These are phyloP conservation scores for Aphelenchoides bicaudatus DNA, from an alignment of 2,888 invertebrate species.

Conservation along the genomic window DNA sequence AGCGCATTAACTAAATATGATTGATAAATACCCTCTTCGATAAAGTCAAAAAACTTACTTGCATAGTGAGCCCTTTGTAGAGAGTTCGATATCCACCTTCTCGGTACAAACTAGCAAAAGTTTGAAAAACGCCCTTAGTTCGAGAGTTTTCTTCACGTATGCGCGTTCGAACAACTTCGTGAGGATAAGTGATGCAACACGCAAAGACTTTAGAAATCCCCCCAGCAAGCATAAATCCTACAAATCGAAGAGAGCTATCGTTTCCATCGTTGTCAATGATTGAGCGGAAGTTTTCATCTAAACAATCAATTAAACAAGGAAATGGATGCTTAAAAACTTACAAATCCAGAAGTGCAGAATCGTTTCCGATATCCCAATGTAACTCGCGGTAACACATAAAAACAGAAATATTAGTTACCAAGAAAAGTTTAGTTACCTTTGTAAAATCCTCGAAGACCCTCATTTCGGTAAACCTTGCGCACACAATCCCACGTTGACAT, in stretches of 20 bases:
- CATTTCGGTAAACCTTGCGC: conserved; percentile 61
- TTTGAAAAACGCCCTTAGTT: conserved; percentile 93
- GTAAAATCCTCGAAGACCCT: conserved; percentile 86
- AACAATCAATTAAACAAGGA: too few species aligned
- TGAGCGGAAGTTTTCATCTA: conserved; percentile 79
- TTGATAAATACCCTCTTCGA: too few species aligned
- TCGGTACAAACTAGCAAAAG: conserved; percentile 77
- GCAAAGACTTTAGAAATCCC: conserved; percentile 92
- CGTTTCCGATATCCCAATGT: conserved; percentile 97
- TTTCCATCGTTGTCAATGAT: conserved; percentile 29
- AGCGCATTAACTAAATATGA: too few species aligned
- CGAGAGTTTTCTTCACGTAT: conserved; percentile 90
- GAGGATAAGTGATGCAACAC: conserved; percentile 86
- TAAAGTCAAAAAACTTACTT: too few species aligned
- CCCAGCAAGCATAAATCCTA: conserved; percentile 74
- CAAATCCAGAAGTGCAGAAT: conserved; percentile 98
- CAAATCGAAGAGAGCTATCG: conserved; percentile 46
- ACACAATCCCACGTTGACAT: conserved; percentile 49
- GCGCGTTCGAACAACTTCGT: conserved; percentile 92
- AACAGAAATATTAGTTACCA: too few species aligned
- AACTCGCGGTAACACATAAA: conserved; percentile 95
- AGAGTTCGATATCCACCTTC: conserved; percentile 88
- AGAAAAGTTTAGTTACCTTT: too few species aligned
- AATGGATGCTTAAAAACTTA: too few species aligned
- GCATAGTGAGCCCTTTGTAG: conserved; percentile 73